Conservation (phyloP, 2,888 invertebrate species). For the Psococerastis gibbosa region DNA sequence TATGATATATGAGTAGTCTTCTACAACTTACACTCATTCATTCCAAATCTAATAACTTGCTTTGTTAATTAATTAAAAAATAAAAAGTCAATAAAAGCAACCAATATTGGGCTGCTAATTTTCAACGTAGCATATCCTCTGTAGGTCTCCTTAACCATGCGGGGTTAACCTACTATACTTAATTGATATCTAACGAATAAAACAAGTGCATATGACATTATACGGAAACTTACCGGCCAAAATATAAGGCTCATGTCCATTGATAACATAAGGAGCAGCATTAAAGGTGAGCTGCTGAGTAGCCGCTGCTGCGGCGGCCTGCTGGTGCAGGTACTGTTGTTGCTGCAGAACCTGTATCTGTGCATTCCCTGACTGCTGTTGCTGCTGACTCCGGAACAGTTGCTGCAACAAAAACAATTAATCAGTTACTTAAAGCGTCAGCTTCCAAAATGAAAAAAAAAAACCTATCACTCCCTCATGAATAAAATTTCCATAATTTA, state of each 20-base stretch:
- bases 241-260: constrained; percentile 72
- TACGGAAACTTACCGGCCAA: constrained; percentile 18
- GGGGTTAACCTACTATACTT: no score
- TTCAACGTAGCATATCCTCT: no score
- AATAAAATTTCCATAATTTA: not conserved
- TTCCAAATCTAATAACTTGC: no score
- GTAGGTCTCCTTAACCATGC: no score
- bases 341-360: constrained; percentile 31
- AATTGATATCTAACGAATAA: no score
- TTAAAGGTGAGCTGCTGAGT: constrained; percentile 35
- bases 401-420: constrained; percentile 51
- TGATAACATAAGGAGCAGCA: constrained; percentile 64
- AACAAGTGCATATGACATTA: not conserved
- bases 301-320: constrained; percentile 27
- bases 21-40: no score
- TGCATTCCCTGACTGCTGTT: constrained; percentile 34
- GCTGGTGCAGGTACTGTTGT: constrained; percentile 56
- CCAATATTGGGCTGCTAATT: no score
- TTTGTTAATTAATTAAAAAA: no score
- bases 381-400: constrained; percentile 72
- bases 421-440: no score
- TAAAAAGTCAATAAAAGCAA: no score
- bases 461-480: not conserved
- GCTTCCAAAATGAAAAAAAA: no score
- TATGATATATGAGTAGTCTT: no score